phyloP scores from a whole-genome alignment of 2,888 invertebrate species.

The Copidosoma aretas region DNA sequence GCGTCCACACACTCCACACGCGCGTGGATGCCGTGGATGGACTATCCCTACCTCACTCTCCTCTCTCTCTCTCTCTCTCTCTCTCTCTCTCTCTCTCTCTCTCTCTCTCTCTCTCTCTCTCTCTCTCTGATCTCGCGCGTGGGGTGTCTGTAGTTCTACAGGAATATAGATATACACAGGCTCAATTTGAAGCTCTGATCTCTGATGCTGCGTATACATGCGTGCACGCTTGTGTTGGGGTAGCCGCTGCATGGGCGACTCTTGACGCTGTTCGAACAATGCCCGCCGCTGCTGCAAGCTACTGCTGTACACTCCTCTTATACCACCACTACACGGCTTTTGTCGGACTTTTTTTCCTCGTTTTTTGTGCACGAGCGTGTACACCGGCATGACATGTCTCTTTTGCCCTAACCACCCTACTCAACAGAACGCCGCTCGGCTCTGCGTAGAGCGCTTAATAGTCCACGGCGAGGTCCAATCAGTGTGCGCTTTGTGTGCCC shows the following conservation, averaged over 20 bases:
- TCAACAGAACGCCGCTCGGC: not conserved
- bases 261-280: slow-evolving; percentile 52
- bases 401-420: not conserved
- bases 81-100: too few relatives aligned
- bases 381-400: slow-evolving; percentile 12
- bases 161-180: not conserved
- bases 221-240: slow-evolving; percentile 48
- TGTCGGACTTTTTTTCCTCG: slow-evolving; percentile 12
- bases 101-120: too few relatives aligned
- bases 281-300: slow-evolving; percentile 14
- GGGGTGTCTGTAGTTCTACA: too few relatives aligned
- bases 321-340: slow-evolving; percentile 15
- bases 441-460: slow-evolving; percentile 12
- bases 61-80: not conserved
- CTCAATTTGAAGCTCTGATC: not conserved
- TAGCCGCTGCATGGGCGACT: slow-evolving; percentile 46
- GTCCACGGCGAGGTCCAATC: slow-evolving; percentile 27
- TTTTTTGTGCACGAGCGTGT: not conserved
- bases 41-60: too few relatives aligned
- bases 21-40: not conserved
- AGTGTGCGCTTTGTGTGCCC: not conserved
- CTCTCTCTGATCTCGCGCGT: not conserved
- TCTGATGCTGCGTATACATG: slow-evolving; percentile 46
- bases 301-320: too few relatives aligned
- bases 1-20: too few relatives aligned